Conservation (phyloP, 2,797 vertebrate species). For the Molossus alvarezi region DNA sequence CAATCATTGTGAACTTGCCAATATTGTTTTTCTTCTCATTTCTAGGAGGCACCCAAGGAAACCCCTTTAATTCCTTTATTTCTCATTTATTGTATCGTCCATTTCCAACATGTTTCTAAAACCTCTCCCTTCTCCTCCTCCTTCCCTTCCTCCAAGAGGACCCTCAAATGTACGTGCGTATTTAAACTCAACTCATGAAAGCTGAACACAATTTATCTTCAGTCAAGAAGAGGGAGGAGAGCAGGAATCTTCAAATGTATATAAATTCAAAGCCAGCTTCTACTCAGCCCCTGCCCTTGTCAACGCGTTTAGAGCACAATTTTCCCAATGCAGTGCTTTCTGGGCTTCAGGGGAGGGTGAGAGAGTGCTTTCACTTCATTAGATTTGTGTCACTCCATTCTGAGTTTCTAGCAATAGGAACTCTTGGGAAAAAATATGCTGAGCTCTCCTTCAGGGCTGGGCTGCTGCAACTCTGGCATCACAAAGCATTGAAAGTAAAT, state of each 20-base stretch:
- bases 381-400: slow-evolving; percentile 76
- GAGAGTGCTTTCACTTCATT: slow-evolving; percentile 72
- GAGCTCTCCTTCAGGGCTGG: slow-evolving; percentile 41
- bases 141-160: neutral
- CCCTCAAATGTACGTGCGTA: slow-evolving; percentile 37
- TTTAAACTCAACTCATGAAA: slow-evolving; percentile 75
- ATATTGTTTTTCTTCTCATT: slow-evolving; percentile 43
- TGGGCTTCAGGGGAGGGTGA: slow-evolving; percentile 53
- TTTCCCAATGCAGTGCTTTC: slow-evolving; percentile 81
- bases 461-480: slow-evolving; percentile 10
- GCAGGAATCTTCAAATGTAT: slow-evolving; percentile 72
- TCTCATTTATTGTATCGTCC: neutral
- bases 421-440: slow-evolving; percentile 71
- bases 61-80: neutral
- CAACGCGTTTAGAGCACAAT: slow-evolving; percentile 75
- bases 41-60: slow-evolving; percentile 22
- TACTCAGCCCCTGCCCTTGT: slow-evolving; percentile 67
- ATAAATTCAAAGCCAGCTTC: slow-evolving; percentile 58
- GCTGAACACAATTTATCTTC: slow-evolving; percentile 72
- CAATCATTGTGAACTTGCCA: neutral
- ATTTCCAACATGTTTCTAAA: slow-evolving; percentile 30
- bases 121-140: neutral
- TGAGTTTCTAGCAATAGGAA: slow-evolving; percentile 68
- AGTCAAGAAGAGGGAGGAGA: slow-evolving; percentile 35
- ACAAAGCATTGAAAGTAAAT: slow-evolving; percentile 47